Percentiles rank a stretch among this genome's conserved stretches.
Conservation (phyloP, 2,888 invertebrate genomes). For the Poecilus cupreus region DNA sequence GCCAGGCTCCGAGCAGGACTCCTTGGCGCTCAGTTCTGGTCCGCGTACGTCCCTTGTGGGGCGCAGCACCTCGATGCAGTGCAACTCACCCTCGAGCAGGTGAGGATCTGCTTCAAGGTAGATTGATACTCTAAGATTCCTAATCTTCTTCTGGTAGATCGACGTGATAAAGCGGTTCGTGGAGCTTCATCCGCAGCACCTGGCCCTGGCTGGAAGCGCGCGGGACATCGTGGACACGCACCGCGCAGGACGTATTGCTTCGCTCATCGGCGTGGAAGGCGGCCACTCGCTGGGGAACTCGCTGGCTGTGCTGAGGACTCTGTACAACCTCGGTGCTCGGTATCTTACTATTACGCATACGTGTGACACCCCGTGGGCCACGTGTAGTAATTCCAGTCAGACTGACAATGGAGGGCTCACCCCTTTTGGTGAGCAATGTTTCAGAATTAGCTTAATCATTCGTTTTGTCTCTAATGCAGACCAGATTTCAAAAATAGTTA, state of each 20-base stretch:
- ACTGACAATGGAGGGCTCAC: slow-evolving; percentile 76
- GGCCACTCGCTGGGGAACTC: slow-evolving; percentile 91
- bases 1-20: slow-evolving; percentile 87
- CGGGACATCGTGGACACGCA: slow-evolving; percentile 84
- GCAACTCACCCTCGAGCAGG: slow-evolving; percentile 89
- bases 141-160: not conserved
- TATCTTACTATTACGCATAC: slow-evolving; percentile 94
- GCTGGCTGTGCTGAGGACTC: slow-evolving; percentile 89
- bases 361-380: slow-evolving; percentile 93
- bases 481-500: too few relatives aligned
- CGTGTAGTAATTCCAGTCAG: slow-evolving; percentile 76
- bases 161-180: slow-evolving; percentile 69
- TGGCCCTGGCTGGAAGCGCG: slow-evolving; percentile 82
- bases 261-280: slow-evolving; percentile 93
- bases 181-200: slow-evolving; percentile 84
- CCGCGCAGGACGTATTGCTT: slow-evolving; percentile 86
- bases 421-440: slow-evolving; percentile 75
- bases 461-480: too few relatives aligned
- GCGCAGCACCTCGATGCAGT: slow-evolving; percentile 88
- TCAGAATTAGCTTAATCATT: not conserved
- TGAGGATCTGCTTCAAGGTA: too few relatives aligned
- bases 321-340: slow-evolving; percentile 90
- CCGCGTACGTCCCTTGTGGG: slow-evolving; percentile 90
- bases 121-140: not conserved
- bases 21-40: slow-evolving; percentile 95